Conservation (phyloP, 2,888 invertebrate species). For the Rhingia campestris region DNA sequence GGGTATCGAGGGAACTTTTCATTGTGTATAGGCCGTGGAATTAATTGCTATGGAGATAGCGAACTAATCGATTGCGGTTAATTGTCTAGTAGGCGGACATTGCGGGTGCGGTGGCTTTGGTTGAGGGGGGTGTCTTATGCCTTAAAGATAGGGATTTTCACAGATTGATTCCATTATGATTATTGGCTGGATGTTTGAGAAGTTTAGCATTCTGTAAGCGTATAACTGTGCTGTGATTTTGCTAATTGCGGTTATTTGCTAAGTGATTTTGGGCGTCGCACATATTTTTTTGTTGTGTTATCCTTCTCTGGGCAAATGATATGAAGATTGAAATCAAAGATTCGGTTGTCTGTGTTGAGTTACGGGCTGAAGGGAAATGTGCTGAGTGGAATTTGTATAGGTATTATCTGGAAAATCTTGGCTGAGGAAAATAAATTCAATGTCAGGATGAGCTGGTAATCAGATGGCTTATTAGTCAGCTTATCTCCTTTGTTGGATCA, state of each 20-base stretch:
- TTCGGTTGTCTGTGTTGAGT: too few relatives aligned
- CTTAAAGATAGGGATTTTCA: conserved; percentile 53
- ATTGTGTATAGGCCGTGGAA: conserved; percentile 59
- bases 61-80: conserved; percentile 71
- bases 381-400: too few relatives aligned
- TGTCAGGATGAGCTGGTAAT: too few relatives aligned
- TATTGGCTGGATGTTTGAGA: conserved; percentile 65
- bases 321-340: conserved; percentile 1
- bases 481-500: too few relatives aligned
- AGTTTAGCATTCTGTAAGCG: conserved; percentile 54
- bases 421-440: too few relatives aligned
- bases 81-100: conserved; percentile 50
- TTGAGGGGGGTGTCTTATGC: conserved; percentile 13
- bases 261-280: conserved; percentile 53
- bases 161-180: conserved; percentile 69
- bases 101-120: background rate
- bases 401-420: too few relatives aligned
- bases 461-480: too few relatives aligned
- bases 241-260: conserved; percentile 56
- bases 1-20: conserved; percentile 53
- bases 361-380: too few relatives aligned
- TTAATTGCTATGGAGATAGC: conserved; percentile 69
- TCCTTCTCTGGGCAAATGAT: background rate
- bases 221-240: conserved; percentile 64
- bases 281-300: background rate